Conservation (phyloP, 2,113 vertebrate genomes). For the Bos javanicus region DNA sequence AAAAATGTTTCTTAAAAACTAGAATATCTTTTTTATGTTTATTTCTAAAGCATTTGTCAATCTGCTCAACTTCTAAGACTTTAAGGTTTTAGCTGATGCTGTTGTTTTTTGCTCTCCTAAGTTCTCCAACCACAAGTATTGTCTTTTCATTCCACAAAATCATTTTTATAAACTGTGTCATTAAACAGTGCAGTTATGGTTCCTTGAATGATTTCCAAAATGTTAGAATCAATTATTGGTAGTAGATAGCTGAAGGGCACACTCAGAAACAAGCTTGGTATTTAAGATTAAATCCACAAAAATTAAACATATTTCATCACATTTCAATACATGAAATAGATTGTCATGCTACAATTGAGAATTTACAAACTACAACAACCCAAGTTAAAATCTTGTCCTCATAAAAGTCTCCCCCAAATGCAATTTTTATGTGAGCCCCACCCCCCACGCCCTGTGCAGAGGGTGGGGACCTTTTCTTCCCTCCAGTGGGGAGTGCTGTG, state of each 20-base stretch:
- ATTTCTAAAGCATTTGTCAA: background rate
- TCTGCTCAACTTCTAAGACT: background rate
- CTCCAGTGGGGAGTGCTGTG: background rate
- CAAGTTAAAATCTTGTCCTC: background rate
- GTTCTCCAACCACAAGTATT: background rate
- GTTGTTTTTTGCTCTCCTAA: background rate
- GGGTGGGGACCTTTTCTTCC: background rate
- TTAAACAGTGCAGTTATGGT: background rate
- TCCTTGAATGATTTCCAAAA: background rate
- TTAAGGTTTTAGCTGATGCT: background rate
- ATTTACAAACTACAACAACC: background rate
- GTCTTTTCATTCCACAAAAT: background rate
- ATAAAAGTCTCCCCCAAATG: background rate
- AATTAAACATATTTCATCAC: background rate
- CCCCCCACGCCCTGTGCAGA: no score
- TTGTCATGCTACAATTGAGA: background rate
- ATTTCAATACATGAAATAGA: background rate
- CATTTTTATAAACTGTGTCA: background rate
- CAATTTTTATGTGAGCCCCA: background rate
- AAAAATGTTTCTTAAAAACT: background rate
- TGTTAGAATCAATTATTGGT: background rate
- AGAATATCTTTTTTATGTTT: background rate
- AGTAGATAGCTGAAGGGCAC: background rate
- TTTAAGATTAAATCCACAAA: background rate
- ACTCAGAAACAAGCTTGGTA: background rate